Evolutionary conservation across 2,113 vertebrate species (phyloP).

Genomic region (Furnarius figulus): DNA sequence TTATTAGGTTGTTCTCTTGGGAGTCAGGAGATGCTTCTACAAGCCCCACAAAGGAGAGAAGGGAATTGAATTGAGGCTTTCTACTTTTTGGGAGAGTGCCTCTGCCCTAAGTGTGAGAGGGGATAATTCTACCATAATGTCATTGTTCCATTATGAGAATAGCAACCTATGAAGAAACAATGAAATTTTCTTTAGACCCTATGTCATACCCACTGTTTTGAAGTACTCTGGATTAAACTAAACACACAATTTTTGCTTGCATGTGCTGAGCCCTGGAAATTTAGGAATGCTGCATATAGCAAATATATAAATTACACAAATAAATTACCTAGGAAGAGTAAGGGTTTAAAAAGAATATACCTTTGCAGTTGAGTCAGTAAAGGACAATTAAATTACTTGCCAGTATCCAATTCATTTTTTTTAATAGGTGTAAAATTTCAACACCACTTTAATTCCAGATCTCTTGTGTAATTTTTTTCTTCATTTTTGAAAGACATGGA

Average conservation of each 20-base stretch:
- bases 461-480: neutral
- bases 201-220: neutral
- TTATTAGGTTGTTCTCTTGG: slow-evolving; percentile 13
- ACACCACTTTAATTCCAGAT: neutral
- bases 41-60: neutral
- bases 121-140: neutral
- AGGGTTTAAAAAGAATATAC: neutral
- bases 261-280: neutral
- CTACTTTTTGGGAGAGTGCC: neutral
- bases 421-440: neutral
- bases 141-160: neutral
- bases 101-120: neutral
- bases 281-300: neutral
- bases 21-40: neutral
- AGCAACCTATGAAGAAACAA: neutral
- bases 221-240: neutral
- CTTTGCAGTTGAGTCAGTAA: neutral
- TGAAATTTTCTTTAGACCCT: neutral
- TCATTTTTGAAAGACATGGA: neutral
- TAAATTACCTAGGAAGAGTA: neutral
- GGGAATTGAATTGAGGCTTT: neutral
- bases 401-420: neutral
- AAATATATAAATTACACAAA: neutral
- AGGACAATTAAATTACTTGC: neutral
- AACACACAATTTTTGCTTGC: neutral